Evolutionary conservation across 2,113 vertebrate species (phyloP).

Genomic region (Poeciliopsis occidentalis): DNA sequence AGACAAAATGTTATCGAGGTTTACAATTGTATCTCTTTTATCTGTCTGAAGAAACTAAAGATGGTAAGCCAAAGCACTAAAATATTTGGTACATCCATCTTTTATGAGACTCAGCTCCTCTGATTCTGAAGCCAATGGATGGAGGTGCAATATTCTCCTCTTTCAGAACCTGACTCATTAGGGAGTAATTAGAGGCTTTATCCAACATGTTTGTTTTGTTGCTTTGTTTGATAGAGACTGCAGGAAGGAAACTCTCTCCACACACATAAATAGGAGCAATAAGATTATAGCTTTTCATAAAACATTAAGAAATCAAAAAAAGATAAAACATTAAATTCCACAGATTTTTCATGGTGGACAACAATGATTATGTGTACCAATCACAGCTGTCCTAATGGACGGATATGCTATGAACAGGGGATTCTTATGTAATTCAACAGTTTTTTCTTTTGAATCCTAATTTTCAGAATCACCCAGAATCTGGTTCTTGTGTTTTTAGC

Average conservation of each 20-base stretch:
- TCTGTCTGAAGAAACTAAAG: background rate
- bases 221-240: too few species aligned
- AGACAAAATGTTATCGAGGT: background rate
- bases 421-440: background rate
- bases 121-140: background rate
- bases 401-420: background rate
- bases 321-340: too few species aligned
- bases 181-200: background rate
- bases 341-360: too few species aligned
- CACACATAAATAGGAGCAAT: too few species aligned
- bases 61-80: background rate
- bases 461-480: slow-evolving; percentile 20
- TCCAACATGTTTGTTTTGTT: background rate
- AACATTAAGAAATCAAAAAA: too few species aligned
- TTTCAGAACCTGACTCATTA: background rate
- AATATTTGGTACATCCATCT: background rate
- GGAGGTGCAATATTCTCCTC: background rate
- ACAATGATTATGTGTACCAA: too few species aligned
- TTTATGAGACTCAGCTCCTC: background rate
- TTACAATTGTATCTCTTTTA: background rate
- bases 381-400: too few species aligned
- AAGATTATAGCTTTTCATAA: too few species aligned
- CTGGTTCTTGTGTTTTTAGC: slow-evolving; percentile 30
- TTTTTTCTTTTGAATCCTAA: slow-evolving; percentile 1
- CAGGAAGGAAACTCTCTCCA: too few species aligned